These are phyloP conservation scores for Protobothrops mucrosquamatus DNA, from an alignment of 2,113 vertebrate species.

Conservation along the genomic window DNA sequence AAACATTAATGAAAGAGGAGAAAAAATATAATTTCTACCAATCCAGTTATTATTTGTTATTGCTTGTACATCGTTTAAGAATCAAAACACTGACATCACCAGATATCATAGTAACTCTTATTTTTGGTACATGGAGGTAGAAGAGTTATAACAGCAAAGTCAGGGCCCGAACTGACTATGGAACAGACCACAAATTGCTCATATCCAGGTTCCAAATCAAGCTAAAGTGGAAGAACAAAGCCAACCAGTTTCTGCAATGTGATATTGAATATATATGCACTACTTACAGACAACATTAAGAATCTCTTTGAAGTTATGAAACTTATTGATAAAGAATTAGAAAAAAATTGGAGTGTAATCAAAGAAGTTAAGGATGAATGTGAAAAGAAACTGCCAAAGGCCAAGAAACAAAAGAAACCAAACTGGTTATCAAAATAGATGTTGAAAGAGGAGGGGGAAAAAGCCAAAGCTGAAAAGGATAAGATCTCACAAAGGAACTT, in stretches of 20 bases:
- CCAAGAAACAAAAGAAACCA: neutral
- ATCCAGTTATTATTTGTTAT: neutral
- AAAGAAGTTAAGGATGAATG: neutral
- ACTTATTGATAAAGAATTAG: neutral
- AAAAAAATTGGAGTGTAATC: neutral
- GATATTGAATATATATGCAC: neutral
- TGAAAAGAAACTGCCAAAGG: neutral
- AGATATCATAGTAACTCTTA: neutral
- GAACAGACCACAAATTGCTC: neutral
- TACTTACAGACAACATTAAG: neutral
- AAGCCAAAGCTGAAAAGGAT: neutral
- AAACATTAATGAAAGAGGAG: neutral
- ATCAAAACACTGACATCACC: neutral
- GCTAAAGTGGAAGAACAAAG: neutral
- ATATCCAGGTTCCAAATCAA: neutral
- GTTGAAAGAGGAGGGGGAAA: neutral
- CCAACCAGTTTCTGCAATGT: neutral
- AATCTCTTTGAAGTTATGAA: neutral
- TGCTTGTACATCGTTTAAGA: neutral
- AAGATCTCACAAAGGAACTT: neutral
- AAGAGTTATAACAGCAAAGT: neutral
- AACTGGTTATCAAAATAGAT: neutral
- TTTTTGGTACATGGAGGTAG: neutral
- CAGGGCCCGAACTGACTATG: neutral
- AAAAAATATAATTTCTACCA: neutral